These are phyloP conservation scores for Phania funesta DNA, from an alignment of 2,888 invertebrate species.

Conservation along the genomic window DNA sequence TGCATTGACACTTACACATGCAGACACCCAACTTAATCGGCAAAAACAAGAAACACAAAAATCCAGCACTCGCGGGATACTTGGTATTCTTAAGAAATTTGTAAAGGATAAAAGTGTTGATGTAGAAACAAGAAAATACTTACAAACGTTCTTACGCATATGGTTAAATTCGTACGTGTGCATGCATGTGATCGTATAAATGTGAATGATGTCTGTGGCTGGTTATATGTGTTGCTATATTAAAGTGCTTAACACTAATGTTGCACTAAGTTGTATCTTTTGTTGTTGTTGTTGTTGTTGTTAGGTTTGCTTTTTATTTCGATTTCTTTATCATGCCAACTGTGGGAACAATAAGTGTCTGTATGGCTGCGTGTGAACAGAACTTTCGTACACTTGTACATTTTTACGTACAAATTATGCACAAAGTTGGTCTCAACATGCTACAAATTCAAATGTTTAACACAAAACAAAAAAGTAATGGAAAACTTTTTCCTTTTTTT, in stretches of 20 bases:
- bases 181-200: neutral
- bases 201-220: conserved; percentile 9
- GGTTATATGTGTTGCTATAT: conserved; percentile 6
- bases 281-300: conserved; percentile 38
- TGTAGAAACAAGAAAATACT: neutral
- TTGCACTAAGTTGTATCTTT: conserved; percentile 17
- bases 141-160: neutral
- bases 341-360: conserved; percentile 20
- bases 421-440: conserved; percentile 44
- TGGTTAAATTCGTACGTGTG: neutral
- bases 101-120: conserved; percentile 30
- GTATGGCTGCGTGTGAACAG: conserved; percentile 7
- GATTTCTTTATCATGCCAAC: conserved; percentile 43
- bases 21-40: neutral
- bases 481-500: conserved; percentile 43
- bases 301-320: conserved; percentile 18
- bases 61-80: conserved; percentile 44
- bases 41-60: neutral
- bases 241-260: conserved; percentile 56
- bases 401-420: conserved; percentile 46
- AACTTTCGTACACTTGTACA: conserved; percentile 8
- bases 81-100: conserved; percentile 36
- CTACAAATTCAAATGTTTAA: conserved; percentile 47
- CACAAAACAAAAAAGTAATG: conserved; percentile 24
- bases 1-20: too few species aligned